Base-by-base conservation (phyloP, 2,113 vertebrate genomes). In the Hylia prasina region DNA sequence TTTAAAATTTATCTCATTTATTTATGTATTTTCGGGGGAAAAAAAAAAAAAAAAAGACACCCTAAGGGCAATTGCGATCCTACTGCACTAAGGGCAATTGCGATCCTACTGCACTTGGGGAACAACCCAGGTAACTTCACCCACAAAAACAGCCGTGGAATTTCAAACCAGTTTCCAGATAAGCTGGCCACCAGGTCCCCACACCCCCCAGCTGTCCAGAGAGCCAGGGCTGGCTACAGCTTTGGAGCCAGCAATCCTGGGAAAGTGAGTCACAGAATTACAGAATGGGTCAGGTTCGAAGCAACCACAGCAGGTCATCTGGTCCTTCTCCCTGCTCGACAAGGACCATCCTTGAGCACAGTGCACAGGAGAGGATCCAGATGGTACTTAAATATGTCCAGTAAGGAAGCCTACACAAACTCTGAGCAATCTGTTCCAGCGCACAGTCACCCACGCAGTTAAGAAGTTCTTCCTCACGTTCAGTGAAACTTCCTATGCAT, bases 131-230 rank as follows among this genome's bases (percentile, higher is more conserved):
- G 9, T 16, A 77, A 60, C 23, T 23, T 3, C 18, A 20, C 7
- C 1, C 30, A 7, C 3, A 14, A 64, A 54, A 71, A 15, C 5
- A 2, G 1, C 27, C 0, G 0, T 6, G 25, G 3, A 40, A 64
- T 33, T 89, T 37, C 51, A 47, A 40, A 28, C 0, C 6, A 4
- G 9, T 3, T 48, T 10, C 48, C 8, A 3, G 1, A 13, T 12
- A 37, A 47, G 7, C 22, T 4, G 13, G 8, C 12, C 15, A 21
- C 6, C 8, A 30, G 5, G 8, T 7, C 16, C 16, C 17, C 6
- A 7, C 1, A 6, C 28, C 42, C 7, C 45, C 15, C 54, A 47
- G 0, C 1, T 2, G 3, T 3, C 58, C 37, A 17, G 15, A 14
- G 27, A 2, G 4, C 15, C 15, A 5, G 7, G 30, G 7, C 24